Base-by-base conservation (phyloP, 2,888 invertebrate species). In the Bibio marci region DNA sequence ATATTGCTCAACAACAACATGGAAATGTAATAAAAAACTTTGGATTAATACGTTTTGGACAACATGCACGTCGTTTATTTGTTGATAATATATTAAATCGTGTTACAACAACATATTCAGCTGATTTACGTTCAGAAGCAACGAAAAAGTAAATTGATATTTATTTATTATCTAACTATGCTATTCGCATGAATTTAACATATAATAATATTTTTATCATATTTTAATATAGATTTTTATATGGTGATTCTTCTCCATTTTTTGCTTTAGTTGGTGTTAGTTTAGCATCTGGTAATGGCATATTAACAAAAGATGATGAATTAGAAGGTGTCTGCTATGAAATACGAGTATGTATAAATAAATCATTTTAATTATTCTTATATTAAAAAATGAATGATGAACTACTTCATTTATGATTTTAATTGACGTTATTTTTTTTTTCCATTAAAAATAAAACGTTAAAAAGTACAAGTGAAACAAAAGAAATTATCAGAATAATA, bases 301-400 rank as follows among this genome's bases (percentile, higher is more conserved):
- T 80, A 42, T 54, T 83, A 19, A 80, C 79, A 2, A 77, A 76
- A 52, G 77, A 81, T 50, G 79, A 81, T 54, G 80, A 82, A 60
- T 55, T 80, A 25, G 81, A 82, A 59, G 76, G 76, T 31, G 70
- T 82, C 30, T 82, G 81, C 50, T 75, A 73, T 70, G 80, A 81
- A 65, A 81, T 83, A 44, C 63, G 80, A 44, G 79, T 73, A 62
- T 55, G 55, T 53, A 43, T n/a, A n/a, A n/a, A n/a, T n/a, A n/a
- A n/a, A n/a, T n/a, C 41, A 38, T 28, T 28, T 13, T 6, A 18
- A 19, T 10, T 33, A 18, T 33, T 33, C 8, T n/a, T 13, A 13
- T 12, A 31, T 28, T 30, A 14, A 8, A 11, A 35, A 19, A 30
- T 13, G 13, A n/a, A 19, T 12, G 28, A 15, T 22, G 30, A 39